Base-by-base conservation (phyloP, 2,797 vertebrate genomes). In the Pygocentrus nattereri region DNA sequence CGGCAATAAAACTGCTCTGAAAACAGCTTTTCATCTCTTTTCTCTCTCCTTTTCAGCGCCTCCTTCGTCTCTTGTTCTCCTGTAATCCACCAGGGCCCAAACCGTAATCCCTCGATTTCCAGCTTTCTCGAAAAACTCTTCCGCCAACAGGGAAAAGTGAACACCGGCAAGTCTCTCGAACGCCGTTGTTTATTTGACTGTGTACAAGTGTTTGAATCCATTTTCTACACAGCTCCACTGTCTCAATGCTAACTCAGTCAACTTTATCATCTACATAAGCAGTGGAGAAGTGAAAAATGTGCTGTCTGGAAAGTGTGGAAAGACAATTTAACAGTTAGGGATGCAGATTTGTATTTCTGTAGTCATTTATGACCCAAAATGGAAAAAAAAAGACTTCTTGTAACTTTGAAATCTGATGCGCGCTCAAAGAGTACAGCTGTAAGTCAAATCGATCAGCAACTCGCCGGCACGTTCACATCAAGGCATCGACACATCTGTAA, bases 1-100 rank as follows among this genome's bases (percentile, higher is more conserved):
- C 86, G 88, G 90, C 90, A 84, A 88, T 85, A 88, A 89, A 93
- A 92, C 91, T 86, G 84, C 87, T 90, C 90, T 91, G 90, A 90
- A 92, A 89, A 90, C 79, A 71, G 90, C 87, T 91, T 91, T 90
- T 88, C 84, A 72, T 90, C 87, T 88, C 88, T 87, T 88, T 80
- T 82, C 87, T 92, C 88, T 88, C 47, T 25, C 70, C 80, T 85
- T 86, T 83, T 88, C 91, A 90, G 92, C 90, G 92, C 91, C 38
- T 34, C 41, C 52, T 30, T 50, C 41, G 90, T 72, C 77, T 75
- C 75, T 82, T 82, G 74, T 80, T 58, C 0, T 93, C 89, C 88
- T 89, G 87, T 92, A 91, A 93, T 93, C 90, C 85, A 65, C 52
- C 4, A 76, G 27, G 58, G 74, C 80, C 44, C 34, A 62, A 76